Base-by-base conservation (phyloP, 53 echinoderm and acorn worm species). In the Holothuria scabra region DNA sequence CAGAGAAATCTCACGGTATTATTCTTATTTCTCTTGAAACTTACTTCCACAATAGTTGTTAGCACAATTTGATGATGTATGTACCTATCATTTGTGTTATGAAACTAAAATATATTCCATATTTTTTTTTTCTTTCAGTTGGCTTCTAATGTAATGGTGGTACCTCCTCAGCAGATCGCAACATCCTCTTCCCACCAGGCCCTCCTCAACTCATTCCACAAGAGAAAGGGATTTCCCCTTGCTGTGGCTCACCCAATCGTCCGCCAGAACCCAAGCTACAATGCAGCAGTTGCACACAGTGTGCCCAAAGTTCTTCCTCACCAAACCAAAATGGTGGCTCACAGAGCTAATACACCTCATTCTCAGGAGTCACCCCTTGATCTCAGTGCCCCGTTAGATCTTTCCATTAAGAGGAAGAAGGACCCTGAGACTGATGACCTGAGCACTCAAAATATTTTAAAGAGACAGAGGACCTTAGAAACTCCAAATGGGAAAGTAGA, bases 321-420 rank as follows among this genome's bases (percentile, higher is more conserved):
- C n/a, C 60, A 41, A 49, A 21, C 34, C 28, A 81, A 81, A 34
- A 52, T 52, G 52, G 57, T 32, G 20, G 38, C 29, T 13, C 38
- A 38, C 64, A 4, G 6, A 24, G 28, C 62, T 18, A 81, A 29
- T 35, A 24, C 22, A 25, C 49, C 82, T 4, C 26, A 46, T n/a
- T 32, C 63, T 20, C 82, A 81, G 21, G 93, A 95, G 13, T 86
- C 86, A 13, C 87, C 89, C 30, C 41, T 90, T 9, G 95, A 95
- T 62, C 85, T 95, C 8, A 95, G 85, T 75, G 91, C 91, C 29
- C 95, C 95, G 13, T 83, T 95, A 12, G 95, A 95, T 67, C 61
- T 95, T 16, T 95, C 95, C 21, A 81, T 87, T 56, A 94, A 91
- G 68, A 35, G 82, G 22, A 67, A 64, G 16, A 62, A 81, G n/a